Percentiles rank a stretch among this genome's conserved stretches.
These are phyloP conservation scores for Daphoenositta chrysoptera DNA, from an alignment of 2,113 vertebrate species.

Conservation along the genomic window DNA sequence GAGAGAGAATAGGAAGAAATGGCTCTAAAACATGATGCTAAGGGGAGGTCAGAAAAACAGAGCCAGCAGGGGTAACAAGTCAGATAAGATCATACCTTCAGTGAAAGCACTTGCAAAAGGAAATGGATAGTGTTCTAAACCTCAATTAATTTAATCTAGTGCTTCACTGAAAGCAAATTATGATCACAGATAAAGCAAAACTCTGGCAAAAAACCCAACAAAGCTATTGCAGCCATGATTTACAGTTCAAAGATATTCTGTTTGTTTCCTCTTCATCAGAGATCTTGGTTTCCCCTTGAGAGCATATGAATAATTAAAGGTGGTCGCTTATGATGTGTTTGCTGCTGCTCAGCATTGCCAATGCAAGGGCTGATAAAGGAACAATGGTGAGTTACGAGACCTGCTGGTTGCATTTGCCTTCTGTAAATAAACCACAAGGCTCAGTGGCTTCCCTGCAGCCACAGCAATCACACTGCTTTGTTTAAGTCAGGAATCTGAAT, in stretches of 20 bases:
- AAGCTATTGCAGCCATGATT: slow-evolving; percentile 54
- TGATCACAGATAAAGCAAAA: slow-evolving; percentile 71
- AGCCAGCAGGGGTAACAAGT: slow-evolving; percentile 53
- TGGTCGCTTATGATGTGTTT: slow-evolving; percentile 59
- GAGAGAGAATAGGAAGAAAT: background rate
- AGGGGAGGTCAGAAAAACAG: slow-evolving; percentile 42
- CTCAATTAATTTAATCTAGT: slow-evolving; percentile 77
- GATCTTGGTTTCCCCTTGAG: slow-evolving; percentile 53
- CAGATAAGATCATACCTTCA: slow-evolving; percentile 73
- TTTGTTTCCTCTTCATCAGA: slow-evolving; percentile 62
- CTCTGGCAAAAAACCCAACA: slow-evolving; percentile 62
- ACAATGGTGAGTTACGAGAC: slow-evolving; percentile 23
- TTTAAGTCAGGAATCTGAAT: background rate
- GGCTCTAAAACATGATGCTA: slow-evolving; percentile 11
- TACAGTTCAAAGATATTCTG: slow-evolving; percentile 68
- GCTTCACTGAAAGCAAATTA: slow-evolving; percentile 76
- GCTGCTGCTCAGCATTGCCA: slow-evolving; percentile 11
- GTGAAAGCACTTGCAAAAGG: slow-evolving; percentile 71
- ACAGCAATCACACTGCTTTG: background rate
- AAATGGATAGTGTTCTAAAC: slow-evolving; percentile 74
- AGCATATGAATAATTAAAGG: slow-evolving; percentile 68
- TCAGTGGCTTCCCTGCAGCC: slow-evolving; percentile 1
- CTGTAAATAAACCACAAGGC: slow-evolving; percentile 41
- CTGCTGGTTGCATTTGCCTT: slow-evolving; percentile 28
- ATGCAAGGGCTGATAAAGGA: background rate